Base-by-base conservation (phyloP, 2,113 vertebrate species). In the Chaetodon auriga region DNA sequence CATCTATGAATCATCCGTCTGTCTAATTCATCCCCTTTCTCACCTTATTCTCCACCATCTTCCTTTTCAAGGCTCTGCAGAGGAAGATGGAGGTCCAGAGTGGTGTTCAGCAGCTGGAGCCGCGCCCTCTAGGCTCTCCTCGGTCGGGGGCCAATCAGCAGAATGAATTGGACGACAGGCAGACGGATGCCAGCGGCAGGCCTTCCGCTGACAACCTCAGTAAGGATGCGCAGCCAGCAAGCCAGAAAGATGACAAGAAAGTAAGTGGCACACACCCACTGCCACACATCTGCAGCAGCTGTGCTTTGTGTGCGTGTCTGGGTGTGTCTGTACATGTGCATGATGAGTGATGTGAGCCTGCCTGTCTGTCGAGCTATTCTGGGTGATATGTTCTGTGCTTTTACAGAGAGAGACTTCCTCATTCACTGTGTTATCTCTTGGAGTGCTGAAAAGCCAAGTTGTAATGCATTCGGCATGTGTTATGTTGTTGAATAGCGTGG, bases 21-120 rank as follows among this genome's bases (percentile, higher is more conserved):
- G 12, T 69, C 15, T 75, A 58, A 53, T 55, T 80, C 2, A 23
- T 16, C 0, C 6, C 10, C 7, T 62, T 54, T 38, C 35, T 0
- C 6, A 0, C 15, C 21, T 61, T 63, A 3, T 45, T 51, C 36
- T 49, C 25, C 62, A 45, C 14, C 18, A 35, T 43, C 35, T 57
- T 57, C 23, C 89, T 92, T 88, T 92, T 92, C 87, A 81, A 93
- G 80, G 94, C 94, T 92, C 94, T 92, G 94, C 94, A 88, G 93
- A 93, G 95, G 95, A 96, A 96, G 96, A 96, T 97, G 96, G 96
- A 97, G 94, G 95, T 96, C 81, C 94, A 96, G 94, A 95, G 96
- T 95, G 95, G 95, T 88, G 92, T 94, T 92, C 95, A 95, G 88
- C 93, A 95, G 93, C 90, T 92, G 36, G 96, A 97, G 93, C 93